phyloP scores from a whole-genome alignment of 2,888 invertebrate genomes.

The Cremastinae sp. region DNA sequence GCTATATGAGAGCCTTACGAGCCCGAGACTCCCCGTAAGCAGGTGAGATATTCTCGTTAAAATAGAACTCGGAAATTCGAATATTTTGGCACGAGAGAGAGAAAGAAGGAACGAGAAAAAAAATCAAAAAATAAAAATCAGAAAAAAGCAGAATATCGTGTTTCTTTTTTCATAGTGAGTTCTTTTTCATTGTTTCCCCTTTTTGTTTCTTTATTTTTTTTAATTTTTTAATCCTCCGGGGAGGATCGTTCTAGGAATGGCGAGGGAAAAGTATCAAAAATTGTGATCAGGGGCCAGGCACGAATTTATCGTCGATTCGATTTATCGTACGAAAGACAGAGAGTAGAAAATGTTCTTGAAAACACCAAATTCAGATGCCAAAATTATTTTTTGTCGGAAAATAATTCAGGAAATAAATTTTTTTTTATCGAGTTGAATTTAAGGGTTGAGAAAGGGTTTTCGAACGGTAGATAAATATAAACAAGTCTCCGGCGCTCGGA shows the following conservation, averaged over 20 bases:
- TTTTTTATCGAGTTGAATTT: not conserved
- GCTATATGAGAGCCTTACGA: not conserved
- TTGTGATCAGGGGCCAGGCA: slow-evolving; percentile 71
- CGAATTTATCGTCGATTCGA: slow-evolving; percentile 62
- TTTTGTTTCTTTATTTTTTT: not conserved
- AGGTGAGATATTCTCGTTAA: slow-evolving; percentile 46
- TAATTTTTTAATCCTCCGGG: slow-evolving; percentile 22
- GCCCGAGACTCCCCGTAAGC: slow-evolving; percentile 34
- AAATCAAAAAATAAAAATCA: not conserved
- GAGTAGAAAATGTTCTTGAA: not conserved
- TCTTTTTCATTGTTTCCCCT: not conserved
- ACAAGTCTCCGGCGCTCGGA: too few relatives aligned
- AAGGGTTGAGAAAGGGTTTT: not conserved
- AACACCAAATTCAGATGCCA: not conserved
- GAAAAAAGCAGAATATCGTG: too few relatives aligned
- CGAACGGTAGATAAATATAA: too few relatives aligned
- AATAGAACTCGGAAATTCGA: slow-evolving; percentile 42
- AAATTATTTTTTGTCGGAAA: not conserved
- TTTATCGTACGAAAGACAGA: slow-evolving; percentile 60
- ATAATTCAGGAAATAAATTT: not conserved
- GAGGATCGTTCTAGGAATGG: slow-evolving; percentile 72
- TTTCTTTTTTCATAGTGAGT: too few relatives aligned
- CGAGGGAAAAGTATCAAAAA: slow-evolving; percentile 67
- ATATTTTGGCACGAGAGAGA: slow-evolving; percentile 27
- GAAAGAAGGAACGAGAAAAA: not conserved